These are phyloP conservation scores for Chaetophractus vellerosus DNA, from an alignment of 2,797 vertebrate species.

Conservation along the genomic window DNA sequence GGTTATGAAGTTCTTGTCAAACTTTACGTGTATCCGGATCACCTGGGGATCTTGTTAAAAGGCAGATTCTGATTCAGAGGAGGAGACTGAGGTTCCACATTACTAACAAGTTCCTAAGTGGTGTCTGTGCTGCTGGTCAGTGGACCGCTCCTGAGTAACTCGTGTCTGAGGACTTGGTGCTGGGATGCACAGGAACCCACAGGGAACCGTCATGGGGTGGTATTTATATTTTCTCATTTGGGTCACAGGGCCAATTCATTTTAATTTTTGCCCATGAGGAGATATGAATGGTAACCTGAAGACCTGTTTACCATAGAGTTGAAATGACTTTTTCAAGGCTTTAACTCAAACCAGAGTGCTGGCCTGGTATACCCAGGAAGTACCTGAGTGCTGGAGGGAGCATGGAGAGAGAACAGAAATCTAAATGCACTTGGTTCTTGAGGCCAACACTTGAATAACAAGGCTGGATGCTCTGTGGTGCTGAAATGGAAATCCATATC, in stretches of 20 bases:
- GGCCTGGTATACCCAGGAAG: not conserved
- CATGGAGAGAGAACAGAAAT: not conserved
- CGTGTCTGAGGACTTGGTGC: too few species aligned
- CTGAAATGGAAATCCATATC: not conserved
- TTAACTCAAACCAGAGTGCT: not conserved
- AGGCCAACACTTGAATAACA: not conserved
- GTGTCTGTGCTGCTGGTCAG: not conserved
- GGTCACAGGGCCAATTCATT: not conserved
- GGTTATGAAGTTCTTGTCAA: not conserved
- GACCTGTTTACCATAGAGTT: not conserved
- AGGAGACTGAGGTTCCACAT: not conserved
- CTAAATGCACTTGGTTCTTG: not conserved
- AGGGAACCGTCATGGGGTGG: not conserved
- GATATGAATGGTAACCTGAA: not conserved
- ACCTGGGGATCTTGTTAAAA: not conserved
- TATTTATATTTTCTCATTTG: not conserved
- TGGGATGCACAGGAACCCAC: not conserved
- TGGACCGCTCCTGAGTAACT: not conserved
- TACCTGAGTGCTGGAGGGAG: not conserved
- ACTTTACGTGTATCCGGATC: not conserved
- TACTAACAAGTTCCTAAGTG: not conserved
- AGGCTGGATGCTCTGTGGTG: not conserved
- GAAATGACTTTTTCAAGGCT: not conserved
- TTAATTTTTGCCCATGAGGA: not conserved
- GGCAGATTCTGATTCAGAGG: not conserved